A percentile compares a stretch with the other conserved stretches of the same genome.
phyloP scores from a whole-genome alignment of 2,113 vertebrate species.

The Prunella fulvescens region DNA sequence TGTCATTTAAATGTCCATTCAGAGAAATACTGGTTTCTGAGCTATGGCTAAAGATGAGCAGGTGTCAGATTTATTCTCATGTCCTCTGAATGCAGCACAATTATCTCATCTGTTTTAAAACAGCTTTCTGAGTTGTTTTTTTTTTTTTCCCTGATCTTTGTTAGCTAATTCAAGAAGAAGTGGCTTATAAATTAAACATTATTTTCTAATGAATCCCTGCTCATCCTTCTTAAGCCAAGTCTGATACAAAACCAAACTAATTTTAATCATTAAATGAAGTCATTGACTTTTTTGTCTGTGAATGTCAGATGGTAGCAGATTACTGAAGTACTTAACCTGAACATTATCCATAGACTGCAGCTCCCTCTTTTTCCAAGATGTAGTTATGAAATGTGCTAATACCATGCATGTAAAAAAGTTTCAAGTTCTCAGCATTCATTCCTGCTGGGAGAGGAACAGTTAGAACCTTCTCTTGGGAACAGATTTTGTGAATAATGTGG shows the following conservation, averaged over 20 bases:
- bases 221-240: not conserved
- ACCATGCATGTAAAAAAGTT: not conserved
- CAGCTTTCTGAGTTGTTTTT: not conserved
- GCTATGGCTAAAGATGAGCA: not conserved
- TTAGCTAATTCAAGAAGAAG: not conserved
- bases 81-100: not conserved
- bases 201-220: slow-evolving; percentile 17
- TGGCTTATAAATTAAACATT: not conserved
- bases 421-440: not conserved
- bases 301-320: not conserved
- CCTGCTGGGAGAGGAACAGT: not conserved
- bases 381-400: not conserved
- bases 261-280: slow-evolving; percentile 1
- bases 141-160: not conserved
- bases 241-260: not conserved
- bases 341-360: not conserved
- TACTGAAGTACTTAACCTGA: not conserved
- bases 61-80: not conserved
- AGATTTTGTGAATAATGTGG: not conserved
- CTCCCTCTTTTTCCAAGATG: not conserved
- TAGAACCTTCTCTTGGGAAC: not conserved
- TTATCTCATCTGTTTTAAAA: not conserved
- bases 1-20: not conserved
- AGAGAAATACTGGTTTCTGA: not conserved
- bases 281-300: not conserved